Evolutionary conservation across 1,140 invertebrate species (phyloP), one percentile per base, ranked within the genome.

Genomic region (Drosophila mauritiana): DNA sequence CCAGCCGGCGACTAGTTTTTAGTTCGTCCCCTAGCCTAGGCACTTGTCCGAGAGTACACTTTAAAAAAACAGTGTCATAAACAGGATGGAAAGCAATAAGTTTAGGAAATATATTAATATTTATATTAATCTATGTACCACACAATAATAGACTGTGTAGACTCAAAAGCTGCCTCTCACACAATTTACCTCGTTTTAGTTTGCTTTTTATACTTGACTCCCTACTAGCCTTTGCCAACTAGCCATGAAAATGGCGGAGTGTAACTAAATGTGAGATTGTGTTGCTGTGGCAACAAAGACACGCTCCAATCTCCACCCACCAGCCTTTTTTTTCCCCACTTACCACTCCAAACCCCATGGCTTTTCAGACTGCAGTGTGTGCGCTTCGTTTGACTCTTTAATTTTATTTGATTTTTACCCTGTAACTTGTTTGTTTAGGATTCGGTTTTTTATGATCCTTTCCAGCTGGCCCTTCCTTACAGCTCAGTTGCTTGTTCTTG

Each of bases 361-460:
- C 55, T 36, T 54, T 61, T 53, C 31, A 39, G 45, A 34, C 51
- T 52, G 25, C 51, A 70, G 72, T 73, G 64, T 63, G 49, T 75
- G 51, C 65, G 65, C 58, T 78, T 63, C 75, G 75, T 59, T 78
- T 72, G 65, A 78, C 64, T 78, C 67, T 78, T 78, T 70, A 78
- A 78, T 78, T 78, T 78, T 78, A 78, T 78, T 78, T 78, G 74
- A 78, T 78, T 78, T 78, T 78, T 52, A 52, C 74, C 72, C 49
- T 64, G 75, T 36, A 49, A 46, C 58, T 78, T 78, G 76, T 78
- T 78, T 78, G 65, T 78, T 77, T 77, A 78, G 75, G 75, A 78
- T 78, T 53, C 40, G 17, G 37, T 56, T 54, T 42, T 45, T 37
- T 58, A 39, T 4, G 4, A 52, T 49, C 73, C 58, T 37, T 75